phyloP scores from a whole-genome alignment of 53 echinoderm and acorn worm species.

The Pentamera pediparva region DNA sequence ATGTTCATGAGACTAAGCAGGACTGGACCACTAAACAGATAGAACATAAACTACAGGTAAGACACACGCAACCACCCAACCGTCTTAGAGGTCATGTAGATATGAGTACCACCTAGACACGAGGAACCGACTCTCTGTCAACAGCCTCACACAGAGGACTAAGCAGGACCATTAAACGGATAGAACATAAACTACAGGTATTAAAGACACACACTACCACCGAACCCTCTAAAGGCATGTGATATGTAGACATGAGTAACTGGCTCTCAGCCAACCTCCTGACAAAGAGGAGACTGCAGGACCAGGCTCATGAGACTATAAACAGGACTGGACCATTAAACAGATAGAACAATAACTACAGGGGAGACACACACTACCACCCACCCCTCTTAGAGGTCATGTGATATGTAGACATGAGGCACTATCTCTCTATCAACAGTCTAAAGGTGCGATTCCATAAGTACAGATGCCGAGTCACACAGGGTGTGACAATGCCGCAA shows the following conservation, averaged over 20 bases:
- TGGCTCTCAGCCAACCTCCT: constrained; percentile 65
- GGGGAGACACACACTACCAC: constrained; percentile 32
- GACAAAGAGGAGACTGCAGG: constrained; percentile 80
- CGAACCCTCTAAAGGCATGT: too few species aligned
- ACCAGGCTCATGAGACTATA: constrained; percentile 63
- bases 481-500: too few species aligned
- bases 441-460: too few species aligned
- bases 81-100: background rate
- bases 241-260: too few species aligned
- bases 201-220: too few species aligned
- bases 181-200: constrained; percentile 86
- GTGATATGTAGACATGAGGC: constrained; percentile 69
- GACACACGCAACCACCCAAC: background rate
- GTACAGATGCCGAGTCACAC: too few species aligned
- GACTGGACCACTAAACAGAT: constrained; percentile 85
- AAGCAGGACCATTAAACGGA: constrained; percentile 81
- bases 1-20: constrained; percentile 64
- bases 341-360: constrained; percentile 80
- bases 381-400: background rate
- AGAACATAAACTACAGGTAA: constrained; percentile 82
- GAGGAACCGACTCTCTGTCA: constrained; percentile 69
- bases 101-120: constrained; percentile 79
- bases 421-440: constrained; percentile 68
- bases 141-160: constrained; percentile 67
- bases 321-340: constrained; percentile 78